phyloP scores from a whole-genome alignment of 2,888 invertebrate genomes.

The Eulithis prunata region DNA sequence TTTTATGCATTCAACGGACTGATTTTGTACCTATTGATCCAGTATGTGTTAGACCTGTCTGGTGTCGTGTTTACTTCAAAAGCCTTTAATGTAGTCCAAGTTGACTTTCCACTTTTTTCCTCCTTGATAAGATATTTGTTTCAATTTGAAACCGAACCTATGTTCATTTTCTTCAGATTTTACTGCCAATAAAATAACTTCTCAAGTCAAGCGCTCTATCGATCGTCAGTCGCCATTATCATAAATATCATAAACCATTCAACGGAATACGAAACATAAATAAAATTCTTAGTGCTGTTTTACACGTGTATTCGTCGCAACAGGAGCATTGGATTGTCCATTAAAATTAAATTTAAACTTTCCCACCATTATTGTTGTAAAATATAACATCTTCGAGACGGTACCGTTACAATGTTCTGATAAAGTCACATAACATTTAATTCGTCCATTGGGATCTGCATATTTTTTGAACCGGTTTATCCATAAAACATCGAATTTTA shows the following conservation, averaged over 20 bases:
- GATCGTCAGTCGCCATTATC: conserved; percentile 22
- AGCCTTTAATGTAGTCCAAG: no score
- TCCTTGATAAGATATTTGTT: background rate
- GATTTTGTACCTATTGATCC: background rate
- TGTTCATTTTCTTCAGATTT: conserved; percentile 4
- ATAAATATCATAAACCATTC: conserved; percentile 23
- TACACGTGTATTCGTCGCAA: conserved; percentile 14
- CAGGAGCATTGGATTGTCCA: conserved; percentile 25
- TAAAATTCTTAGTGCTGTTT: conserved; percentile 14
- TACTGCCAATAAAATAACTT: conserved; percentile 15
- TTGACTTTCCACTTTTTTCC: background rate
- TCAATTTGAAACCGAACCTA: background rate
- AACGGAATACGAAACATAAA: conserved; percentile 13
- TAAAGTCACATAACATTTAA: conserved; percentile 33
- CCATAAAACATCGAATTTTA: conserved; percentile 19
- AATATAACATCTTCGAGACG: conserved; percentile 29
- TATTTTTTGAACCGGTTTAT: conserved; percentile 30
- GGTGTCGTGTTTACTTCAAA: no score
- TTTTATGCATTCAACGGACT: background rate
- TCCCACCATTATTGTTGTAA: conserved; percentile 38
- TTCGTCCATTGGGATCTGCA: conserved; percentile 21
- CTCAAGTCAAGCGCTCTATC: conserved; percentile 23
- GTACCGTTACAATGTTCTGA: conserved; percentile 34
- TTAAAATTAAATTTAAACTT: conserved; percentile 37
- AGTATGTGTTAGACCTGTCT: background rate